Evolutionary conservation across 1,140 invertebrate genomes (phyloP).

Genomic region (Zaprionus tsacasi): DNA sequence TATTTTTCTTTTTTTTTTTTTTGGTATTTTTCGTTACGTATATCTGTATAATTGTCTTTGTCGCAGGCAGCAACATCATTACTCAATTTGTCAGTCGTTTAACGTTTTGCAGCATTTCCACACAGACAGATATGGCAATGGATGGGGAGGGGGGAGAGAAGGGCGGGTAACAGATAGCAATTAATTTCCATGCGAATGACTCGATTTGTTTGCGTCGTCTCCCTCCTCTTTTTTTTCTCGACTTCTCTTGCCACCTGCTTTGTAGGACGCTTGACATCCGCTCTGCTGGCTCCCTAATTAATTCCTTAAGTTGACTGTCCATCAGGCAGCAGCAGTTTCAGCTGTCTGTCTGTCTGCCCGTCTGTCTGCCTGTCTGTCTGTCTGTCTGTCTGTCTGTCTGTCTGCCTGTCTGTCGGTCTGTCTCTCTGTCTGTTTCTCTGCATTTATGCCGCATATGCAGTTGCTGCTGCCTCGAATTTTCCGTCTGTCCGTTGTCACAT

Average conservation of each 20-base stretch:
- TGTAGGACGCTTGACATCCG: neutral
- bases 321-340: neutral
- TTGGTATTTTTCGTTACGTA: neutral
- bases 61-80: slow-evolving; percentile 39
- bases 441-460: slow-evolving; percentile 21
- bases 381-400: neutral
- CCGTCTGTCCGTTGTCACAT: slow-evolving; percentile 7
- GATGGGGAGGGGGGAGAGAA: neutral
- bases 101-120: neutral
- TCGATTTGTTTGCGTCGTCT: slow-evolving; percentile 53
- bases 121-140: neutral
- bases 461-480: neutral
- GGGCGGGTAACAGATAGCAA: slow-evolving; percentile 44
- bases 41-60: slow-evolving; percentile 31
- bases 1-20: neutral
- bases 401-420: neutral
- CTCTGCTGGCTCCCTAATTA: slow-evolving; percentile 33
- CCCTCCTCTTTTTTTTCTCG: slow-evolving; percentile 7
- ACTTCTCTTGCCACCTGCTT: slow-evolving; percentile 8
- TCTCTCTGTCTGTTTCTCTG: slow-evolving; percentile 8
- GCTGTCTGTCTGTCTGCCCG: neutral
- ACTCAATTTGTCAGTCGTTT: slow-evolving; percentile 38
- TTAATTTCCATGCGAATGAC: slow-evolving; percentile 72
- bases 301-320: slow-evolving; percentile 37
- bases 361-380: neutral